phyloP scores from a whole-genome alignment of 2,113 vertebrate genomes.

The Hymenochirus boettgeri region DNA sequence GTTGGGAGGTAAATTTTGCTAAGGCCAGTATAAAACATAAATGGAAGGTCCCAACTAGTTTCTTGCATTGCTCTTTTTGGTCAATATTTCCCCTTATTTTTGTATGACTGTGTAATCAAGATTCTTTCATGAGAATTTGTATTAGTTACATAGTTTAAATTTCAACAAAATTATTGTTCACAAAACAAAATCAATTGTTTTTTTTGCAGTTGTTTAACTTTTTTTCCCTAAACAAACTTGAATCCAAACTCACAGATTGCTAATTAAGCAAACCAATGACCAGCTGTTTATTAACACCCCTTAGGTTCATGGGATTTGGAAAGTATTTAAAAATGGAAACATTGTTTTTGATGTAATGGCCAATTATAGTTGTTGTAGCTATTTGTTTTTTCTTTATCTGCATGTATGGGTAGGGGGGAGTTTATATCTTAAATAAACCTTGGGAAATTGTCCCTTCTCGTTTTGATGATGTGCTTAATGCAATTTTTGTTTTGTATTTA shows the following conservation, averaged over 20 bases:
- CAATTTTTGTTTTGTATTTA: conserved; percentile 20
- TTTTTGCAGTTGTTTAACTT: too few relatives aligned
- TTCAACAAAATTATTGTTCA: too few relatives aligned
- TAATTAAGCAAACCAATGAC: conserved; percentile 69
- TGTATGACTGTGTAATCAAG: too few relatives aligned
- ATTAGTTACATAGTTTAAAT: too few relatives aligned
- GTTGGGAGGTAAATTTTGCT: too few relatives aligned
- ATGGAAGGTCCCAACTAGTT: too few relatives aligned
- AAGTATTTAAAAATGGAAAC: conserved; percentile 63
- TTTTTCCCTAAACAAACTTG: conserved; percentile 61
- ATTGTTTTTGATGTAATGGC: conserved; percentile 66
- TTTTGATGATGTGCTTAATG: conserved; percentile 35
- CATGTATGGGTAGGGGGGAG: neutral
- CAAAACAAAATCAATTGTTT: too few relatives aligned
- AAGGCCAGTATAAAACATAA: too few relatives aligned
- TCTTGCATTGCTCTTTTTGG: too few relatives aligned
- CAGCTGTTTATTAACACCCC: conserved; percentile 76
- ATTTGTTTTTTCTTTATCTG: conserved; percentile 58
- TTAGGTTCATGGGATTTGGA: conserved; percentile 70
- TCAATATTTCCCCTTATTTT: too few relatives aligned
- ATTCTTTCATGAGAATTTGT: too few relatives aligned
- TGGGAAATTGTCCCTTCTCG: conserved; percentile 8
- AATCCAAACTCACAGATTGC: conserved; percentile 59
- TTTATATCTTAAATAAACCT: neutral
- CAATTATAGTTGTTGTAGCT: conserved; percentile 65